A percentile compares a stretch with the other conserved stretches of the same genome.
Conservation (phyloP, 2,888 invertebrate genomes). For the Parnassius mnemosyne region DNA sequence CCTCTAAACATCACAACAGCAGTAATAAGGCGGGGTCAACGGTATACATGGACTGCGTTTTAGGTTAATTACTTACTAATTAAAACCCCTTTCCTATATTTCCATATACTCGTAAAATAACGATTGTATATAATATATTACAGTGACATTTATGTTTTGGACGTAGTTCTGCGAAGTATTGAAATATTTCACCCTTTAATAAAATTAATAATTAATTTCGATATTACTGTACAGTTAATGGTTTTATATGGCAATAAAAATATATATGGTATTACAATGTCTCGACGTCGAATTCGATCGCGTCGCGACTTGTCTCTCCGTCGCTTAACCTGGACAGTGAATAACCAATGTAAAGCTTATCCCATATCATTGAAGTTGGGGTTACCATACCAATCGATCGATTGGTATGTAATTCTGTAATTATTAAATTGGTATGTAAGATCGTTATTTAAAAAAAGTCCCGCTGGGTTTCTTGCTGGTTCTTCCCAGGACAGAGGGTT, state of each 20-base stretch:
- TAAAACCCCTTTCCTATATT: conserved; percentile 18
- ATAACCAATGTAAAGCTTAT: too few species aligned
- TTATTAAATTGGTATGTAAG: too few species aligned
- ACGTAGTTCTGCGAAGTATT: conserved; percentile 4
- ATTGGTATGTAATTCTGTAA: too few species aligned
- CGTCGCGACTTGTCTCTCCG: too few species aligned
- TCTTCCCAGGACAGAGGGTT: too few species aligned
- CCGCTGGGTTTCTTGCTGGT: too few species aligned
- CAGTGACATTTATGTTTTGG: conserved; percentile 16
- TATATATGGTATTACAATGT: too few species aligned
- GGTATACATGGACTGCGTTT: conserved; percentile 9
- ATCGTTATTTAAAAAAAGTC: too few species aligned
- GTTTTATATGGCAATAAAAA: not conserved
- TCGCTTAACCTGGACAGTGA: too few species aligned
- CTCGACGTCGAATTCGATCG: too few species aligned
- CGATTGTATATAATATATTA: conserved; percentile 2
- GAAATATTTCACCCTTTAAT: conserved; percentile 7
- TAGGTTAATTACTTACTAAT: conserved; percentile 13
- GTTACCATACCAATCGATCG: too few species aligned
- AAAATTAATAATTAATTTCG: conserved; percentile 5
- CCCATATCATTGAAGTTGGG: too few species aligned
- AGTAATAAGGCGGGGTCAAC: conserved; percentile 13
- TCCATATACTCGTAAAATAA: conserved; percentile 14
- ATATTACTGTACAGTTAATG: conserved; percentile 9
- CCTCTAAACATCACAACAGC: conserved; percentile 15